These are phyloP conservation scores for Microtus ochrogaster DNA, from an alignment of 2,113 vertebrate species.

Conservation along the genomic window DNA sequence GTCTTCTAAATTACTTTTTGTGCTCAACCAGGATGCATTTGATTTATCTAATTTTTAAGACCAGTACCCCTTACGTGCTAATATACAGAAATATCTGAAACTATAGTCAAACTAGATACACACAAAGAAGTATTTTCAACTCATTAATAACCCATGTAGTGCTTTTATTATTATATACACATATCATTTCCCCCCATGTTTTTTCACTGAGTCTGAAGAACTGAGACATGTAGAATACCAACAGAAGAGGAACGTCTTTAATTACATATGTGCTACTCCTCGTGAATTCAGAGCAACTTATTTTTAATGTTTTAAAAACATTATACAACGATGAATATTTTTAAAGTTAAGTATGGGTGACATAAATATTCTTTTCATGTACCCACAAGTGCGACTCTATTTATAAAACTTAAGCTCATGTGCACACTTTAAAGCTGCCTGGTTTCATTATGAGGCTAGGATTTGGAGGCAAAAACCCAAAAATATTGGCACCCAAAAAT, in stretches of 20 bases:
- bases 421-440: slow-evolving; percentile 70
- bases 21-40: background rate
- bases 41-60: slow-evolving; percentile 38
- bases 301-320: slow-evolving; percentile 65
- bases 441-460: slow-evolving; percentile 64
- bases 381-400: slow-evolving; percentile 54
- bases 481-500: slow-evolving; percentile 77
- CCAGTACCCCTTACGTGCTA: background rate
- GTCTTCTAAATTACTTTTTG: background rate
- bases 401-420: slow-evolving; percentile 71
- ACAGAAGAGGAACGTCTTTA: slow-evolving; percentile 59
- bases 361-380: slow-evolving; percentile 55
- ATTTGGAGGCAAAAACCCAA: slow-evolving; percentile 75
- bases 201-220: slow-evolving; percentile 57
- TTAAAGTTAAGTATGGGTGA: slow-evolving; percentile 54
- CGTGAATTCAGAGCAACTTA: slow-evolving; percentile 64
- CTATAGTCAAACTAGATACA: background rate
- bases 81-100: background rate
- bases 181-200: background rate
- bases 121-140: slow-evolving; percentile 33
- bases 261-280: slow-evolving; percentile 65
- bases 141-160: slow-evolving; percentile 22
- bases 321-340: slow-evolving; percentile 44
- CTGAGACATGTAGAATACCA: background rate
- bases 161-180: slow-evolving; percentile 21